Percentiles rank a stretch among this genome's conserved stretches.
These are phyloP conservation scores for Rhodinocichla rosea DNA, from an alignment of 2,113 vertebrate genomes.

Conservation along the genomic window DNA sequence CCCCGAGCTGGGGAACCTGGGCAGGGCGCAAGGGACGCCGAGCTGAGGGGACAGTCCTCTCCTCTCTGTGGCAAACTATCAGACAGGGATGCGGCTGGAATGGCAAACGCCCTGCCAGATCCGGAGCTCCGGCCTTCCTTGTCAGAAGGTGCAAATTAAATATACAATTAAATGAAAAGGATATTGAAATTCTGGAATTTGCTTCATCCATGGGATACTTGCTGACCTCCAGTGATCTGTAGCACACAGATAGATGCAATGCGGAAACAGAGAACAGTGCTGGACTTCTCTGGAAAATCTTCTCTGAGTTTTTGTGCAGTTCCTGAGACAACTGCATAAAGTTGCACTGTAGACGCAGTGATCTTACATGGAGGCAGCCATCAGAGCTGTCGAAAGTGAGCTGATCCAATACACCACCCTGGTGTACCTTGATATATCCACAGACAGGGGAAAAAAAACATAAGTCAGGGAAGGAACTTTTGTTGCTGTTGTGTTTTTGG, in stretches of 20 bases:
- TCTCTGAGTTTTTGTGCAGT: not conserved
- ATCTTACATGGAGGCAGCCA: not conserved
- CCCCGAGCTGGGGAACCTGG: not conserved
- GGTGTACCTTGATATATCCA: not conserved
- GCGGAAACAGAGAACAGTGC: not conserved
- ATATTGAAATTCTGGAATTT: not conserved
- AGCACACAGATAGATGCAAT: not conserved
- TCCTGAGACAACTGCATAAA: not conserved
- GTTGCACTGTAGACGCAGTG: fast-evolving
- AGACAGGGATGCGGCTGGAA: not conserved
- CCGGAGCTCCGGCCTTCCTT: fast-evolving
- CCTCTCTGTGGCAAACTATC: not conserved
- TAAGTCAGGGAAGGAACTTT: not conserved
- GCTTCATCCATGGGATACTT: not conserved
- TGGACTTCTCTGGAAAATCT: not conserved
- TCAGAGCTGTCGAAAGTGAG: not conserved
- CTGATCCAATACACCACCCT: not conserved
- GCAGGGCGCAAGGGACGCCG: fast-evolving
- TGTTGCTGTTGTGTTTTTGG: not conserved
- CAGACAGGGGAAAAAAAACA: not conserved
- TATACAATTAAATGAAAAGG: not conserved
- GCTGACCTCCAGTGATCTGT: not conserved
- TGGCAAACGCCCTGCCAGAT: not conserved
- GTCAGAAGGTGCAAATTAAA: not conserved
- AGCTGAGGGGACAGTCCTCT: fast-evolving